Percentiles rank a stretch among this genome's conserved stretches.
Evolutionary conservation across 2,888 invertebrate genomes (phyloP).

Genomic region (Synanthedon tipuliformis): DNA sequence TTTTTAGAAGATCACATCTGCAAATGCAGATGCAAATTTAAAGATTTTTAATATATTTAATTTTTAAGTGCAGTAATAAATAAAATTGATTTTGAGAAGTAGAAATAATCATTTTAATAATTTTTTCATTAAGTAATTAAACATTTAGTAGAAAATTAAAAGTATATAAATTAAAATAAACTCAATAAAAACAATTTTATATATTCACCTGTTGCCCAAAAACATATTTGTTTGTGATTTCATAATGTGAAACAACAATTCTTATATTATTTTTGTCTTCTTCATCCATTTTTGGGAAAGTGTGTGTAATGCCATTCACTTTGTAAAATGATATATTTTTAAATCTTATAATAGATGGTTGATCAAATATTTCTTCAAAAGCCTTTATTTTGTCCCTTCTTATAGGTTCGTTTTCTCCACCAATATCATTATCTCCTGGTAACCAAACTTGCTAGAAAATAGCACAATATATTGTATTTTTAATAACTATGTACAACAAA

Average conservation of each 20-base stretch:
- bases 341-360: slow-evolving; percentile 72
- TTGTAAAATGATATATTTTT: slow-evolving; percentile 78
- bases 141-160: no score
- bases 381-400: slow-evolving; percentile 75
- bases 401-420: slow-evolving; percentile 87
- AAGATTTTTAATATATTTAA: no score
- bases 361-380: slow-evolving; percentile 81
- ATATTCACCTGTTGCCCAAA: slow-evolving; percentile 51
- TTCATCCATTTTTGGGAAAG: slow-evolving; percentile 66
- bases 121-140: no score
- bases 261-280: slow-evolving; percentile 62
- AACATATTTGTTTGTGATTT: slow-evolving; percentile 48
- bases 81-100: no score
- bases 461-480: neutral
- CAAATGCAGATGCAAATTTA: no score
- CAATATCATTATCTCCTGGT: slow-evolving; percentile 98
- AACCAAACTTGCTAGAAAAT: slow-evolving; percentile 80
- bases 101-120: no score
- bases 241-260: slow-evolving; percentile 81
- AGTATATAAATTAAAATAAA: neutral
- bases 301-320: slow-evolving; percentile 77
- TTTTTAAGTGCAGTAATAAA: no score
- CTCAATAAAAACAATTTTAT: no score
- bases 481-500: neutral
- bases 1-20: no score